Percentiles rank a stretch among this genome's conserved stretches.
Evolutionary conservation across 2,797 vertebrate genomes (phyloP).

Genomic region (Macroramphosus scolopax): DNA sequence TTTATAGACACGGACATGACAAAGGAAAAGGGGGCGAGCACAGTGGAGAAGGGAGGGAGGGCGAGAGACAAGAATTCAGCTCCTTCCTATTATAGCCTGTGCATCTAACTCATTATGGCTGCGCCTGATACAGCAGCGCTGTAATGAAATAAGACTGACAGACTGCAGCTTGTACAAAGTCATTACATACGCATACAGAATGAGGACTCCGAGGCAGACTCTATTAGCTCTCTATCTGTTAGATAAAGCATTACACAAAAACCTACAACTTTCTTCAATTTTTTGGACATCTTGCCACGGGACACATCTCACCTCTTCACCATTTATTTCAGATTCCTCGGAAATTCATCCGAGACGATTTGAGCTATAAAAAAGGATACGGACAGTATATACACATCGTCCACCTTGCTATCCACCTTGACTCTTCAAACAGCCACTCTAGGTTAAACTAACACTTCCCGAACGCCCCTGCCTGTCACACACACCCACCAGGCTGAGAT

Average conservation of each 20-base stretch:
- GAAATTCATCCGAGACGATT: too few species aligned
- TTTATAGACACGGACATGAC: slow-evolving; percentile 7
- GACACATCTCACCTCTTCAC: too few species aligned
- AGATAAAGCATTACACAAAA: slow-evolving; percentile 43
- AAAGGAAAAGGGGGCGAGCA: slow-evolving; percentile 6
- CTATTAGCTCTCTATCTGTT: slow-evolving; percentile 42
- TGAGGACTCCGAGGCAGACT: slow-evolving; percentile 34
- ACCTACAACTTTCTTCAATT: too few species aligned
- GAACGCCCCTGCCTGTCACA: slow-evolving; percentile 35
- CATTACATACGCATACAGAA: slow-evolving; percentile 53
- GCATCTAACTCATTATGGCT: slow-evolving; percentile 35
- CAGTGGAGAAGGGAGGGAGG: slow-evolving; percentile 6
- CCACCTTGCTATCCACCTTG: slow-evolving; percentile 43
- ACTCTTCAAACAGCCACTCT: slow-evolving; percentile 26
- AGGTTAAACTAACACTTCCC: slow-evolving; percentile 32
- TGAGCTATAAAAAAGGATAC: too few species aligned
- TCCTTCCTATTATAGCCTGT: slow-evolving; percentile 18
- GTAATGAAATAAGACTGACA: slow-evolving; percentile 58
- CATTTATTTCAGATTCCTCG: too few species aligned
- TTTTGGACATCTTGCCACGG: too few species aligned
- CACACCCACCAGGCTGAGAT: slow-evolving; percentile 48
- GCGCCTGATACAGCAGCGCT: slow-evolving; percentile 37
- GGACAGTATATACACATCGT: too few species aligned
- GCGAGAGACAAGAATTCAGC: slow-evolving; percentile 18
- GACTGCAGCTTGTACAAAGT: slow-evolving; percentile 47